Conservation (phyloP, 2,113 vertebrate genomes). For the Pachyramphus minor region DNA sequence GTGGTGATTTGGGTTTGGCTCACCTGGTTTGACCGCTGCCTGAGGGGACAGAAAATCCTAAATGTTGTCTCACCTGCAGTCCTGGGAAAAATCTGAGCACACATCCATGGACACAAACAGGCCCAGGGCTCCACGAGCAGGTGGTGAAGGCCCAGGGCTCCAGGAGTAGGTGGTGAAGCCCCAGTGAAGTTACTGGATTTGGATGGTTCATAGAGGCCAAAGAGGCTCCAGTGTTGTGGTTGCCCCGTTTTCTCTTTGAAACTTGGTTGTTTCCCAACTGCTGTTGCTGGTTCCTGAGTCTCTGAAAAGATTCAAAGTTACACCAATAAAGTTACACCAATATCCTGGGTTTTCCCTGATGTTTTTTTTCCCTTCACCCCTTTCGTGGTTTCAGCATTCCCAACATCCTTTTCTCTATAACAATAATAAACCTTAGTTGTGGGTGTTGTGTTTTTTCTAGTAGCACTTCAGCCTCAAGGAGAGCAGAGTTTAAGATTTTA, state of each 20-base stretch:
- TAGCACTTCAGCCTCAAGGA: background rate
- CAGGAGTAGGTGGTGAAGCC: background rate
- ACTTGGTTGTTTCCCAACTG: background rate
- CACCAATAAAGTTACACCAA: background rate
- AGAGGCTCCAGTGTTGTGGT: accelerated
- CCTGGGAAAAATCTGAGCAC: accelerated
- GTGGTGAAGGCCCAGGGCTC: background rate
- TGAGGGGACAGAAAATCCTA: background rate
- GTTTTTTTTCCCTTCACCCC: background rate
- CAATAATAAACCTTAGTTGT: background rate
- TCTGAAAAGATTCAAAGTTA: background rate
- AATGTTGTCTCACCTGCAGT: background rate
- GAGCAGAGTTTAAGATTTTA: background rate
- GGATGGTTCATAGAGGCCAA: too few relatives aligned
- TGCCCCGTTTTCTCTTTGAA: background rate
- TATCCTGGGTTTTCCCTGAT: background rate
- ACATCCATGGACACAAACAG: accelerated
- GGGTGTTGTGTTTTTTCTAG: background rate
- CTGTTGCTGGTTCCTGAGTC: background rate
- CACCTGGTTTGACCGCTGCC: background rate
- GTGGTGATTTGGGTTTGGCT: background rate
- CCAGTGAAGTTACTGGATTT: background rate
- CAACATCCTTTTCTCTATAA: background rate
- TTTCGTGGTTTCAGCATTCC: background rate
- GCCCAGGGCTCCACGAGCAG: background rate